Percentiles rank a stretch among this genome's conserved stretches.
These are phyloP conservation scores for Subacronicta megacephala DNA, from an alignment of 2,888 invertebrate genomes.

Conservation along the genomic window DNA sequence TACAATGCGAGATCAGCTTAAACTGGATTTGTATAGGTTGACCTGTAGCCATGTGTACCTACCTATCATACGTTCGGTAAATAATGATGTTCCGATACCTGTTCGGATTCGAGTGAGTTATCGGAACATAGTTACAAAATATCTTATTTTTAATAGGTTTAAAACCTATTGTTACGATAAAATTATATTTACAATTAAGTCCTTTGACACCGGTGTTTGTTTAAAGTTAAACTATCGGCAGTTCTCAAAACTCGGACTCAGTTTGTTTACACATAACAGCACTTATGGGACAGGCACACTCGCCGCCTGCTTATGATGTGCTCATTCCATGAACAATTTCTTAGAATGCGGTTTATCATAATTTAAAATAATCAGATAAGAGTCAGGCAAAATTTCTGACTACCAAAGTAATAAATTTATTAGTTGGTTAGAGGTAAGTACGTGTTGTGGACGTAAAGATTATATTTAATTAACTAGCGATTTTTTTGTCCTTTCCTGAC, in stretches of 20 bases:
- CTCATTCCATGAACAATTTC: conserved; percentile 35
- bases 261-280: conserved; percentile 64
- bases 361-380: conserved; percentile 32
- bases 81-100: too few species aligned
- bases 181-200: conserved; percentile 11
- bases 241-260: conserved; percentile 61
- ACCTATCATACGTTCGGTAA: too few species aligned
- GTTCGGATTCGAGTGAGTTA: too few species aligned
- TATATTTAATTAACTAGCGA: too few species aligned
- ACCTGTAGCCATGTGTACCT: too few species aligned
- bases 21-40: too few species aligned
- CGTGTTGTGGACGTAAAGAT: not conserved
- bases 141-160: not conserved
- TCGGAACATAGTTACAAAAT: too few species aligned
- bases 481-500: too few species aligned
- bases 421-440: too few species aligned
- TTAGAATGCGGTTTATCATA: conserved; percentile 27
- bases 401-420: not conserved
- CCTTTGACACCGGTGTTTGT: conserved; percentile 52
- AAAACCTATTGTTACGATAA: conserved; percentile 15
- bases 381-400: conserved; percentile 15
- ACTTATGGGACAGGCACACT: conserved; percentile 51
- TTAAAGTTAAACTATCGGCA: conserved; percentile 62
- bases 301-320: conserved; percentile 36
- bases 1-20: too few species aligned